Percentiles rank a stretch among this genome's conserved stretches.
Evolutionary conservation across 2,888 invertebrate genomes (phyloP).

Genomic region (Mechanitis mazaeus): DNA sequence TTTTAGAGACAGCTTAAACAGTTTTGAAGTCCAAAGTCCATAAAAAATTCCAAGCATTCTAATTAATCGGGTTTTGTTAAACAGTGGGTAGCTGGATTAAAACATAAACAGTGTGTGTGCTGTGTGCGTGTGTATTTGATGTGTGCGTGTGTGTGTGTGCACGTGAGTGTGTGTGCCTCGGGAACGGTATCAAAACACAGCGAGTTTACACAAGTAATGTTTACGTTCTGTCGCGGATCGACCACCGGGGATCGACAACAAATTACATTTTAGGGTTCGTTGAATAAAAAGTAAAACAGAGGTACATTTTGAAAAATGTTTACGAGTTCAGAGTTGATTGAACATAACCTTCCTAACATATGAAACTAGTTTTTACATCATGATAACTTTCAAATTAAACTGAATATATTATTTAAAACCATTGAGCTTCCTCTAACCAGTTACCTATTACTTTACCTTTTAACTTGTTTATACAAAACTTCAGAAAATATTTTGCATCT

Average conservation of each 20-base stretch:
- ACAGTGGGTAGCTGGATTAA: slow-evolving; percentile 9
- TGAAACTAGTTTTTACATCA: too few species aligned
- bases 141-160: slow-evolving; percentile 3
- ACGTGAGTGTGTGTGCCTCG: background rate
- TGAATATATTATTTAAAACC: too few species aligned
- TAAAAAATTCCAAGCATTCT: slow-evolving; percentile 9
- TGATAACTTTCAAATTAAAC: too few species aligned
- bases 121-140: background rate
- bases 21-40: slow-evolving; percentile 8
- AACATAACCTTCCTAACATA: too few species aligned
- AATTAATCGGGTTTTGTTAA: slow-evolving; percentile 15
- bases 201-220: slow-evolving; percentile 24
- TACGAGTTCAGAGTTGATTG: background rate
- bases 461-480: too few species aligned
- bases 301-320: background rate
- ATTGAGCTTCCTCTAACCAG: too few species aligned
- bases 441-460: too few species aligned
- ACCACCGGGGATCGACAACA: slow-evolving; percentile 21
- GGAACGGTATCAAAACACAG: slow-evolving; percentile 23
- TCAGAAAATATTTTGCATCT: too few species aligned
- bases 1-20: slow-evolving; percentile 1
- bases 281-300: background rate
- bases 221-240: slow-evolving; percentile 24
- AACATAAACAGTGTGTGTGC: slow-evolving; percentile 3
- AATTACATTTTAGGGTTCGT: slow-evolving; percentile 15